A percentile compares a stretch with the other conserved stretches of the same genome.
phyloP scores from a whole-genome alignment of 2,113 vertebrate genomes.

The Planiliza haematocheilus region DNA sequence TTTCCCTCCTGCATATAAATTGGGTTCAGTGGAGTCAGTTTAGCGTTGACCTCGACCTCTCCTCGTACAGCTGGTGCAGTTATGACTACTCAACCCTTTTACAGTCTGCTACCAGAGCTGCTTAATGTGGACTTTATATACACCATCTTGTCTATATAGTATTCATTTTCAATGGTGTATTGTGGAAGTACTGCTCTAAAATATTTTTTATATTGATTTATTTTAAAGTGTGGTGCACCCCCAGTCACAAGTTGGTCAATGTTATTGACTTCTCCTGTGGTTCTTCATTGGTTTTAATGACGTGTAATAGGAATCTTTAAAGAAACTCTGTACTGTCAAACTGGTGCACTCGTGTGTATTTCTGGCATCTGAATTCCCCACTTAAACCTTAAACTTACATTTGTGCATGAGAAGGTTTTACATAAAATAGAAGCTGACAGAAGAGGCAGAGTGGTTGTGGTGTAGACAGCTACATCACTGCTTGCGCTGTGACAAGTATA shows the following conservation, averaged over 20 bases:
- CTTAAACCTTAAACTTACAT: no score
- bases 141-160: not conserved
- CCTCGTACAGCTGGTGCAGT: not conserved
- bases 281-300: no score
- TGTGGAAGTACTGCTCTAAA: not conserved
- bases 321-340: no score
- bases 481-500: not conserved
- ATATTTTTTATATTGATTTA: not conserved
- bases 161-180: not conserved
- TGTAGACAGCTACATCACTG: not conserved
- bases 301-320: no score
- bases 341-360: not conserved
- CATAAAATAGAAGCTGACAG: not conserved
- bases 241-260: no score
- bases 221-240: not conserved
- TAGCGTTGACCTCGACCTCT: no score
- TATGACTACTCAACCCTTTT: not conserved
- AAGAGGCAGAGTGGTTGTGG: no score
- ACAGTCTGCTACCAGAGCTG: not conserved
- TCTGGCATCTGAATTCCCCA: not conserved
- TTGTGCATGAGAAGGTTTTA: not conserved
- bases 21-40: not conserved
- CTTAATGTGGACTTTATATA: not conserved
- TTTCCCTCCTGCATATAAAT: conserved; percentile 4
- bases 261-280: no score